Base-by-base conservation (phyloP, 1,140 invertebrate genomes). In the Mactra quadrangularis region DNA sequence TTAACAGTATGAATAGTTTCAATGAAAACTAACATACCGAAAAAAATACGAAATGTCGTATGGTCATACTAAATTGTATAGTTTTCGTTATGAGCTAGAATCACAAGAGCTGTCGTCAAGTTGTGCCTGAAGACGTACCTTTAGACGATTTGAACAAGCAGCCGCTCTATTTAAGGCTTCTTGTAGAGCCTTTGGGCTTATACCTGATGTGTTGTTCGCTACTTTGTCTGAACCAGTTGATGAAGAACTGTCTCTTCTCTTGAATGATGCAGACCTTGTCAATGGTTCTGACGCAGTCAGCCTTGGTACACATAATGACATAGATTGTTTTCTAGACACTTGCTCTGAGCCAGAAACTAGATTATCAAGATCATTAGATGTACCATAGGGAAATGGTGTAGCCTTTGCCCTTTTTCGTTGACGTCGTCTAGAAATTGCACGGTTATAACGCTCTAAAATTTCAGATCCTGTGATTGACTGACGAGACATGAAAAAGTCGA, bases 401-500 rank as follows among this genome's bases (percentile, higher is more conserved):
- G 27, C 9, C 35, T 11, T 33, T 9, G 29, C 31, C 2, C 3
- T 15, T 3, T 17, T 35, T n/a, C 33, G 31, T 13, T 3, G 13
- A 6, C 76, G 76, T 19, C 76, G 22, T 6, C 68, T 68, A 0
- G 60, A 53, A n/a, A 66, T 22, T 41, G 62, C 76, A 25, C 64
- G 31, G 3, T 78, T 78, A 22, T 64, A 78, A 1, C 76, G 0
- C 15, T 78, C 76, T 38, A 78, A 22, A n/a, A 78, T 81, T 68
- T 81, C 77, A 11, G n/a, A 33, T n/a, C 77, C 77, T 4, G 77
- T 81, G 4, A 81, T 22, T 27, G 77, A 81, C 33, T 50, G n/a
- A 1, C 77, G 50, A 1, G 77, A 81, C 77, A 81, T 59, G n/a
- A 57, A 81, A 50, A 81, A 81, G 53, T 81, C 77, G 4, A 33